Base-by-base conservation (phyloP, 2,113 vertebrate genomes). In the Heterochromis multidens region DNA sequence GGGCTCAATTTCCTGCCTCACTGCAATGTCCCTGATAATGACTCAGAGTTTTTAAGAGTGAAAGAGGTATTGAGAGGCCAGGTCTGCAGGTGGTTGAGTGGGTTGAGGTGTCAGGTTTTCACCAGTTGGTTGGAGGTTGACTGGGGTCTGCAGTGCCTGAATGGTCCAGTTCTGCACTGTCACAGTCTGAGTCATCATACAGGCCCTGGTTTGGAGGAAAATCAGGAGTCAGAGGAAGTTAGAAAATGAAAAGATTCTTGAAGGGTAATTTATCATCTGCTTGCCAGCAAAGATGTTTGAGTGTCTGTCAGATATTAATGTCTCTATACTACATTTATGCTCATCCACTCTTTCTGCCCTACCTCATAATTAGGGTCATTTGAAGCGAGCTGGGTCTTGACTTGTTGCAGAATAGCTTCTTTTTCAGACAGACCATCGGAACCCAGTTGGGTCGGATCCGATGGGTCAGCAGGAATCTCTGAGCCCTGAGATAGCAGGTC, bases 101-200 rank as follows among this genome's bases (percentile, higher is more conserved):
- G 82, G 59, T n/a, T 54, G 57, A 65, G 46, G 59, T 60, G 83
- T 79, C 57, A 7, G 13, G 81, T 91, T 94, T 94, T 96, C 96
- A 97, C 95, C 96, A 97, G 94, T 95, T 94, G 89, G 93, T 92
- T 49, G 96, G 96, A 72, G 95, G 95, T 60, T 94, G 96, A 91
- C 94, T 95, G 78, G 95, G 95, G 85, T 98, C 97, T 35, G 95
- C 94, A 37, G 96, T 96, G 94, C 97, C 96, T 67, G 97, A 97
- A 84, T 97, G 97, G 92, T 98, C 98, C 88, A 98, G 90, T 89
- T 99, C 97, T 4, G 97, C 95, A 25, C 97, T 98, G 96, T 98
- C 98, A 63, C 97, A 98, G 95, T 98, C 98, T 0, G 98, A 99
- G 93, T 98, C 98, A 82, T 98, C 98, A 19, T 95, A 96, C 85